A percentile compares a stretch with the other conserved stretches of the same genome.
phyloP scores from a whole-genome alignment of 2,113 vertebrate genomes.

The Petroica traversi region DNA sequence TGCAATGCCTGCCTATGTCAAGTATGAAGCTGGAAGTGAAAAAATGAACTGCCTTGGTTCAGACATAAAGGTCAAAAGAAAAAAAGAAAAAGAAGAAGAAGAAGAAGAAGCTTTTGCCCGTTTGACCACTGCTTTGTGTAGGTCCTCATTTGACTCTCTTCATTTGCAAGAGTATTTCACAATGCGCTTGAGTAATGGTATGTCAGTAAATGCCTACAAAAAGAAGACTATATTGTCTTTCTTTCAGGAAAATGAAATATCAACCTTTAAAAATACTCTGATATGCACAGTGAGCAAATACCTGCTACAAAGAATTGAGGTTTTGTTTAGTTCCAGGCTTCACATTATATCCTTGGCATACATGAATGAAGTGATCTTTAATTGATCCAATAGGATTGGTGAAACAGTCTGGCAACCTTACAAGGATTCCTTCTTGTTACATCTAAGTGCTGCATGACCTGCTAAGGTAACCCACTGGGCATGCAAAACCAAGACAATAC shows the following conservation, averaged over 20 bases:
- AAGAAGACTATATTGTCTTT: not conserved
- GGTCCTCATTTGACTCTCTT: not conserved
- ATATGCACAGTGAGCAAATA: not conserved
- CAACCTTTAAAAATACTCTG: not conserved
- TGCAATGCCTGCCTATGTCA: not conserved
- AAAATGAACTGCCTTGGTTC: not conserved
- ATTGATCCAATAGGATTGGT: not conserved
- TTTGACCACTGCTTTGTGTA: not conserved
- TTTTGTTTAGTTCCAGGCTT: not conserved
- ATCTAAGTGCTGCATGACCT: not conserved
- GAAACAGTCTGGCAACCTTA: conserved; percentile 19
- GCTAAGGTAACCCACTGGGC: not conserved
- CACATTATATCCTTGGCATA: not conserved
- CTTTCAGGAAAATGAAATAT: not conserved
- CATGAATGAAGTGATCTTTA: not conserved
- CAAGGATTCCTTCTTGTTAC: not conserved
- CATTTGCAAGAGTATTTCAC: not conserved
- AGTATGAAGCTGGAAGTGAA: not conserved
- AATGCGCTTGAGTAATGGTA: not conserved
- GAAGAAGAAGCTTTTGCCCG: not conserved
- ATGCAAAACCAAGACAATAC: conserved; percentile 14
- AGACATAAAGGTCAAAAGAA: not conserved
- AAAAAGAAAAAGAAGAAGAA: not conserved
- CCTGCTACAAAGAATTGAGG: not conserved
- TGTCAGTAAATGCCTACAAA: not conserved